Base-by-base conservation (phyloP, 2,888 invertebrate genomes). In the Drosophila melanosoma region DNA sequence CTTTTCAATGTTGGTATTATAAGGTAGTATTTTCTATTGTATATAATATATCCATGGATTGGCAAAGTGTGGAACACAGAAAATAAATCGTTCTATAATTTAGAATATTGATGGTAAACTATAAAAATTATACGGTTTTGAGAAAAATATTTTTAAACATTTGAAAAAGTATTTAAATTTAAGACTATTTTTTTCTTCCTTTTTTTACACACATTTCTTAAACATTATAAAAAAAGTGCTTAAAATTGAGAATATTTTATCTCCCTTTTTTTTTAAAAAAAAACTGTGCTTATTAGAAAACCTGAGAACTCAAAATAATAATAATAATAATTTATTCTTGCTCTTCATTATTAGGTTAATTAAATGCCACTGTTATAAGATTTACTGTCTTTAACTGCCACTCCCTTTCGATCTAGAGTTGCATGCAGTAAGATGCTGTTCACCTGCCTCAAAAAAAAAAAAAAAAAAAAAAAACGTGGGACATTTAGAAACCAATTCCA, bases 401-500 rank as follows among this genome's bases (percentile, higher is more conserved):
- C 29, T 17, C 0, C 15, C 29, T 51, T 51, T 29, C 5, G 10
- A 6, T 36, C 36, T 45, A 17, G 20, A 32, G 11, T 56, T n/a
- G 38, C 53, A 59, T 68, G 62, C 42, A 58, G 3, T 53, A 29
- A 11, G 5, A 61, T 45, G 45, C 64, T 56, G 15, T 42, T 48
- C 70, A 81, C 60, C 77, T 81, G 71, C 32, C 23, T 35, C n/a
- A 12, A 29, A 15, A 35, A 42, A 60, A 49, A 77, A 12, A 29
- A 15, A 35, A 42, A 60, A 49, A 77, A 40, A 42, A 33, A 38
- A 42, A 60, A 51, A 77, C 87, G 79, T 85, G 60, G 60, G 53
- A 36, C 72, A 87, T 66, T 87, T 78, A 81, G 75, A 87, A 87
- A 79, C 58, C 76, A 73, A 90, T 83, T 87, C 73, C 60, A 71